A percentile compares a stretch with the other conserved stretches of the same genome.
phyloP scores from a whole-genome alignment of 2,888 invertebrate genomes.

The Clusia tigrina region DNA sequence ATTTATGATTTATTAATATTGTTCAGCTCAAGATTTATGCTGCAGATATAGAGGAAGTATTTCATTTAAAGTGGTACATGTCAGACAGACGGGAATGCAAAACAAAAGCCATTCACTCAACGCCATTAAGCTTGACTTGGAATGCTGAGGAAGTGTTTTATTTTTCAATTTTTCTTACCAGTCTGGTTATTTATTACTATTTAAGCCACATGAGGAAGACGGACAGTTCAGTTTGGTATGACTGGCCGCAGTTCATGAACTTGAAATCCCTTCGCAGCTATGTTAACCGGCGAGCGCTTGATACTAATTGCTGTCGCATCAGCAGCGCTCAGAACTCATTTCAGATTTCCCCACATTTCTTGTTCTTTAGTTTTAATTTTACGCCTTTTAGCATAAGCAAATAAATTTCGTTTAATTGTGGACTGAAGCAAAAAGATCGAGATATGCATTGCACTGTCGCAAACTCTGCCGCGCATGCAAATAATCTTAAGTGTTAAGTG shows the following conservation, averaged over 20 bases:
- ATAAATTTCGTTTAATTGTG: too few species aligned
- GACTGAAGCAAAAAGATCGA: neutral
- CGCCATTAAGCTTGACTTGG: conserved; percentile 20
- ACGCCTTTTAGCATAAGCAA: neutral
- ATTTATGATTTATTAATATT: neutral
- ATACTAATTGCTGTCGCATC: too few species aligned
- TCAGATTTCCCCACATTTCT: neutral
- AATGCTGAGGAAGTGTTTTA: neutral
- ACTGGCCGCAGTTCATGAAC: conserved; percentile 5
- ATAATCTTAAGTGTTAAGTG: neutral
- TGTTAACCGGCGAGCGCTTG: neutral
- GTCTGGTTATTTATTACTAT: neutral
- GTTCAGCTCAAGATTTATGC: neutral
- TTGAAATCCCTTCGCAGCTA: neutral
- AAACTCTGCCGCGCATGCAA: neutral
- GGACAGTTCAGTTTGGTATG: too few species aligned
- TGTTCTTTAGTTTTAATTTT: neutral
- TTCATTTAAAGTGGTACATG: too few species aligned
- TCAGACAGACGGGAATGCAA: neutral
- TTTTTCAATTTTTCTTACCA: conserved; percentile 1
- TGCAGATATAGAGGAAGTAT: conserved; percentile 7
- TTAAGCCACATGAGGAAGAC: too few species aligned
- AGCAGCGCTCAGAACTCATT: neutral
- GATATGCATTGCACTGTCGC: neutral
- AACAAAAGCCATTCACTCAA: conserved; percentile 6